Percentiles rank a stretch among this genome's conserved stretches.
phyloP scores from a whole-genome alignment of 1,140 invertebrate species.

The Rhopalosiphum padi region DNA sequence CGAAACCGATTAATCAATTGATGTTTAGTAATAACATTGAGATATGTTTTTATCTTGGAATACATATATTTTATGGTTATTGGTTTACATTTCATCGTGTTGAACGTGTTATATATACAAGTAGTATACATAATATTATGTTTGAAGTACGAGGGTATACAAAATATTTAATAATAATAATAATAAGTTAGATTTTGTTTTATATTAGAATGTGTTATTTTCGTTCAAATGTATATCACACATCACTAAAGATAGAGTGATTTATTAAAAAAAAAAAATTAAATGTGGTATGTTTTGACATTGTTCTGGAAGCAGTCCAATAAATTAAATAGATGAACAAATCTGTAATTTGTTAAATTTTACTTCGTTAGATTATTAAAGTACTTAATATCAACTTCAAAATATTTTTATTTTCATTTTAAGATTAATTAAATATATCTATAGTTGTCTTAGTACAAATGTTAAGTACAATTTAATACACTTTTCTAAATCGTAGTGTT shows the following conservation, averaged over 20 bases:
- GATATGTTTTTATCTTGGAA: not conserved
- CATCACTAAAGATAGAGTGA: not conserved
- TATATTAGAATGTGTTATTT: not conserved
- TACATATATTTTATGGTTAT: not conserved
- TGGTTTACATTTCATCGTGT: not conserved
- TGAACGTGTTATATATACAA: not conserved
- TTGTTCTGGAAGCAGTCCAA: not conserved
- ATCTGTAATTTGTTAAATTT: not conserved
- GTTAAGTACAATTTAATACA: not conserved
- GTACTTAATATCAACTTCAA: not conserved
- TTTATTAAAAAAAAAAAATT: not conserved
- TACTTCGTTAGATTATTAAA: not conserved
- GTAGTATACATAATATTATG: not conserved
- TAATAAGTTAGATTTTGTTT: not conserved
- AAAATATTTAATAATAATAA: not conserved
- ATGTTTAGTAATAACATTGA: not conserved
- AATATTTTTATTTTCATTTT: not conserved
- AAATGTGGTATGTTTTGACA: conserved; percentile 7
- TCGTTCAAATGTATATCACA: not conserved
- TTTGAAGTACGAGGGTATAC: not conserved
- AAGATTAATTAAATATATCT: not conserved
- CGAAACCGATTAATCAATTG: not conserved
- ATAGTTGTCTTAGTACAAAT: not conserved
- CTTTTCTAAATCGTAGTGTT: no score
- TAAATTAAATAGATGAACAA: not conserved